Base-by-base conservation (phyloP, 2,888 invertebrate species). In the Spicauda simplicius region DNA sequence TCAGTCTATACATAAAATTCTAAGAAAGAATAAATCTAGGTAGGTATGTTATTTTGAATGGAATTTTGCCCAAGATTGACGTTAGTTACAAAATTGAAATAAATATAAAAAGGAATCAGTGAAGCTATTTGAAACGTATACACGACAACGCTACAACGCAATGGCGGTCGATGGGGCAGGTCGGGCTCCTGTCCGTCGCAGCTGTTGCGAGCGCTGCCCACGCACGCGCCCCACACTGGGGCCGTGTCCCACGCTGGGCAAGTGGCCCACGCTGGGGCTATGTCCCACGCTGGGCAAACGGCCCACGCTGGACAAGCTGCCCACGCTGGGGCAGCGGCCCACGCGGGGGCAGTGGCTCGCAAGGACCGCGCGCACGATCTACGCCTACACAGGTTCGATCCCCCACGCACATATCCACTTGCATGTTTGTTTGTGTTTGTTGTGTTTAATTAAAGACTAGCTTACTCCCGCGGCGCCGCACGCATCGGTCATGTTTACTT, bases 161-260 rank as follows among this genome's bases (percentile, higher is more conserved):
- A 33, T n/a, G 45, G 41, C 41, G 48, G 33, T 19, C 20, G 64
- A 10, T 25, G 57, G 57, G 48, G 69, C 91, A 97, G 98, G 95
- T 98, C 98, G 79, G 98, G 98, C 71, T 98, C 98, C 77, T 98
- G 97, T 87, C 98, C 98, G 76, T 97, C 97, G 90, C 97, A 97
- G 88, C 94, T 97, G 87, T 95, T 97, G 81, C 96, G 97, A 85
- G 93, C 95, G 80, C 94, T 95, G 85, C 95, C 96, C 25, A 25
- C 25, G 3, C 25, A 25, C 25, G 25, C 25, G 25, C 25, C 25
- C 25, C 25, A 25, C 25, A 5, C 25, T 25, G 25, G 25, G 25
- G 25, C 25, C 2, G 5, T 25, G 5, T 25, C 25, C 25, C 25
- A 25, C 25, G 25, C 25, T 25, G 25, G 25, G 25, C 3, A 2